These are phyloP conservation scores for Eupithecia abbreviata DNA, from an alignment of 2,888 invertebrate species.

Conservation along the genomic window DNA sequence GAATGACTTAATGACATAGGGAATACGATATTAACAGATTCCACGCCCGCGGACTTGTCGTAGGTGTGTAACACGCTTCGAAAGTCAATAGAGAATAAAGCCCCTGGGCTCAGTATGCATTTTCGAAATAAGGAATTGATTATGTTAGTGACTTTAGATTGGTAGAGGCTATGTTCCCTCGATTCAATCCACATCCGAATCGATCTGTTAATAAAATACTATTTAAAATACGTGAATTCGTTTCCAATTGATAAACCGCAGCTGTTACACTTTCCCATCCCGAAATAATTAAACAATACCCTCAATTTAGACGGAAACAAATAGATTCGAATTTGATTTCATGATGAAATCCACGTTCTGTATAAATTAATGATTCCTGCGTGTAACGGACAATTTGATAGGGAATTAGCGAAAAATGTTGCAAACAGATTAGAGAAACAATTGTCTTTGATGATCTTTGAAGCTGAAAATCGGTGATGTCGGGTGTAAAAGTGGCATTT, in stretches of 20 bases:
- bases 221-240: conserved; percentile 14
- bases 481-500: not conserved
- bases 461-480: not conserved
- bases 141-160: not conserved
- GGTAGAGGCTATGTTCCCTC: not conserved
- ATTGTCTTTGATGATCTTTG: not conserved
- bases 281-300: conserved; percentile 31
- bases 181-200: not conserved
- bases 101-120: too few relatives aligned
- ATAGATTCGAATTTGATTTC: conserved; percentile 12
- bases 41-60: too few relatives aligned
- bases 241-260: conserved; percentile 22
- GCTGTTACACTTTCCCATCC: conserved; percentile 26
- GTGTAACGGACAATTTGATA: not conserved
- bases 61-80: too few relatives aligned
- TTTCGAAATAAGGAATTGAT: too few relatives aligned
- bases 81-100: too few relatives aligned
- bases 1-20: too few relatives aligned
- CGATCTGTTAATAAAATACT: not conserved
- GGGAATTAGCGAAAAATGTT: conserved; percentile 1
- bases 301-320: conserved; percentile 18
- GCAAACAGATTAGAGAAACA: not conserved
- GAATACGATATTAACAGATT: too few relatives aligned
- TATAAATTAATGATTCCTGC: not conserved
- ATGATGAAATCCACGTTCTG: conserved; percentile 11